These are phyloP conservation scores for Choreutis nemorana DNA, from an alignment of 2,888 invertebrate species.

Conservation along the genomic window DNA sequence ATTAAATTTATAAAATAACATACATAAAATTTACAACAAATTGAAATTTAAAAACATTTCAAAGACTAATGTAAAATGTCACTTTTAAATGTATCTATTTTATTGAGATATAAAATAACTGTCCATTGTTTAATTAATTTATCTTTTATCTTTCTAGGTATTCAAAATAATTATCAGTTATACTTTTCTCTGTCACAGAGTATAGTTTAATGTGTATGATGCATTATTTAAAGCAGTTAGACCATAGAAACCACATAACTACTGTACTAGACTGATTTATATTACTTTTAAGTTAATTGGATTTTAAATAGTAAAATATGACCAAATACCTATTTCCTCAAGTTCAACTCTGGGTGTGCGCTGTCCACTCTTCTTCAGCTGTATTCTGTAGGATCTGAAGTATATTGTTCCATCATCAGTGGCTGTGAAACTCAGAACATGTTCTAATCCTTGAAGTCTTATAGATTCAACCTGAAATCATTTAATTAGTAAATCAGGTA, in stretches of 20 bases:
- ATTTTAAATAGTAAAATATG: too few relatives aligned
- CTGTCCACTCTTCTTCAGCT: constrained; percentile 90
- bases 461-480: constrained; percentile 72
- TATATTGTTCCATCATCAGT: constrained; percentile 78
- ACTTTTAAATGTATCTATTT: background rate
- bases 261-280: too few relatives aligned
- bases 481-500: too few relatives aligned
- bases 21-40: background rate
- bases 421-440: constrained; percentile 89
- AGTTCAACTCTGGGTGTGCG: constrained; percentile 91
- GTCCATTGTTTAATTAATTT: too few relatives aligned
- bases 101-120: too few relatives aligned
- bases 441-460: constrained; percentile 92
- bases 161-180: too few relatives aligned
- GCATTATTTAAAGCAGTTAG: too few relatives aligned
- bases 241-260: too few relatives aligned
- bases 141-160: too few relatives aligned
- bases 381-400: constrained; percentile 80
- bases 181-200: too few relatives aligned
- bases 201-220: too few relatives aligned
- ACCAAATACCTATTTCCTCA: constrained; percentile 88
- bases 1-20: background rate
- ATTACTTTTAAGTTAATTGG: too few relatives aligned
- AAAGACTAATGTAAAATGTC: background rate
- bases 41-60: background rate